Evolutionary conservation across 2,797 vertebrate genomes (phyloP).

Genomic region (Menidia menidia): DNA sequence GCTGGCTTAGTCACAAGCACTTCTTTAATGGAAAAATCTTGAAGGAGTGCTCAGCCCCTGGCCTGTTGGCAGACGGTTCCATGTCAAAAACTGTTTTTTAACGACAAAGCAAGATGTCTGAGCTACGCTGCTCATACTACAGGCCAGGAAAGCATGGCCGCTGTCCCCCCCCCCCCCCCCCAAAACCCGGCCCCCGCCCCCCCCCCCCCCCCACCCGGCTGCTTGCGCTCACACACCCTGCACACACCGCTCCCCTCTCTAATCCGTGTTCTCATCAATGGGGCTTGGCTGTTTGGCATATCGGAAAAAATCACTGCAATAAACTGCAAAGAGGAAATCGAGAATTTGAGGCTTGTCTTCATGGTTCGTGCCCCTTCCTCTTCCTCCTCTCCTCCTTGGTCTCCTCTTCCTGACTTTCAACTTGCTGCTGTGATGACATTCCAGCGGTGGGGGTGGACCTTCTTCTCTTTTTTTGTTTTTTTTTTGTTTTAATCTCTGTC

Average conservation of each 20-base stretch:
- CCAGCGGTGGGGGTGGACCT: slow-evolving; percentile 69
- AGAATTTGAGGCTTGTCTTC: slow-evolving; percentile 40
- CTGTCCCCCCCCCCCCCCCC: background rate
- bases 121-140: slow-evolving; percentile 55
- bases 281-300: slow-evolving; percentile 52
- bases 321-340: slow-evolving; percentile 41
- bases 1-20: slow-evolving; percentile 50
- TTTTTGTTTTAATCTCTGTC: slow-evolving; percentile 80
- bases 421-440: slow-evolving; percentile 80
- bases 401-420: slow-evolving; percentile 77
- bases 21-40: slow-evolving; percentile 67
- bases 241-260: slow-evolving; percentile 11
- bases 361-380: slow-evolving; percentile 23
- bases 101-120: slow-evolving; percentile 76
- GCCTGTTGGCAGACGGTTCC: slow-evolving; percentile 65
- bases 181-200: too few relatives aligned
- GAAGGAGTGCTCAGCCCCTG: slow-evolving; percentile 43
- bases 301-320: slow-evolving; percentile 32
- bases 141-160: slow-evolving; percentile 18
- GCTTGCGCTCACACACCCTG: slow-evolving; percentile 8
- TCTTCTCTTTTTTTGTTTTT: too few relatives aligned
- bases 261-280: slow-evolving; percentile 37
- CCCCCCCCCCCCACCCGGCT: background rate
- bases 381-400: slow-evolving; percentile 36
- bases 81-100: slow-evolving; percentile 75